Evolutionary conservation across 2,113 vertebrate genomes (phyloP).

Genomic region (Peromyscus californicus): DNA sequence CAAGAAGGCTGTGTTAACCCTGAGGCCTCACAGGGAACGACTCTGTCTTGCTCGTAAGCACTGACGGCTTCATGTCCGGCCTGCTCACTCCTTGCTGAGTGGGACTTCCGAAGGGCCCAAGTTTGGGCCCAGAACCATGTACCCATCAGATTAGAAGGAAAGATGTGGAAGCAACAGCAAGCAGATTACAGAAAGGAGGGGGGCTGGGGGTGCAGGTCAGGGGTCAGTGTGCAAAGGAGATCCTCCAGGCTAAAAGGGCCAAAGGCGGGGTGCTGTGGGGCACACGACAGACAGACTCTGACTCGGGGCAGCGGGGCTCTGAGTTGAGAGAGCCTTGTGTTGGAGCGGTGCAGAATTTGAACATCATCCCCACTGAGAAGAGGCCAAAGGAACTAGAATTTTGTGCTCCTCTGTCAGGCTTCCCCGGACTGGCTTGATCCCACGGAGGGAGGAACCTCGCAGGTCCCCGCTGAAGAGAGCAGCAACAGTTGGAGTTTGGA

Average conservation of each 20-base stretch:
- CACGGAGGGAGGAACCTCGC: neutral
- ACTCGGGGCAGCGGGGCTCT: neutral
- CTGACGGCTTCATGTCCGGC: neutral
- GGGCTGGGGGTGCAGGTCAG: too few relatives aligned
- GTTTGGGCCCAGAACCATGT: neutral
- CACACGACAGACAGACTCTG: neutral
- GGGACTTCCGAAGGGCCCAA: neutral
- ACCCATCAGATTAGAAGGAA: neutral
- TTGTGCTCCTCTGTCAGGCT: neutral
- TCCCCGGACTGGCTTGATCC: neutral
- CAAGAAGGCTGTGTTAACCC: neutral
- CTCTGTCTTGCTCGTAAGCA: neutral
- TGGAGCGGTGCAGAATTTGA: neutral
- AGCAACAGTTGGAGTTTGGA: neutral
- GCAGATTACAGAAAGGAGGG: neutral
- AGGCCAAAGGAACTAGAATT: neutral
- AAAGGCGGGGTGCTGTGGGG: too few relatives aligned
- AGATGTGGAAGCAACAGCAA: neutral
- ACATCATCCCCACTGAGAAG: neutral
- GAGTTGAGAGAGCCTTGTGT: neutral
- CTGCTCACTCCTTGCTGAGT: neutral
- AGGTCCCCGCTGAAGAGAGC: fast-evolving
- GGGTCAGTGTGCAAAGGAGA: neutral
- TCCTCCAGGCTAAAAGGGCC: neutral
- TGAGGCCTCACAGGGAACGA: neutral